Evolutionary conservation across 2,888 invertebrate species (phyloP), one percentile per base, ranked within the genome.

Genomic region (Sceliomorpha sp.): DNA sequence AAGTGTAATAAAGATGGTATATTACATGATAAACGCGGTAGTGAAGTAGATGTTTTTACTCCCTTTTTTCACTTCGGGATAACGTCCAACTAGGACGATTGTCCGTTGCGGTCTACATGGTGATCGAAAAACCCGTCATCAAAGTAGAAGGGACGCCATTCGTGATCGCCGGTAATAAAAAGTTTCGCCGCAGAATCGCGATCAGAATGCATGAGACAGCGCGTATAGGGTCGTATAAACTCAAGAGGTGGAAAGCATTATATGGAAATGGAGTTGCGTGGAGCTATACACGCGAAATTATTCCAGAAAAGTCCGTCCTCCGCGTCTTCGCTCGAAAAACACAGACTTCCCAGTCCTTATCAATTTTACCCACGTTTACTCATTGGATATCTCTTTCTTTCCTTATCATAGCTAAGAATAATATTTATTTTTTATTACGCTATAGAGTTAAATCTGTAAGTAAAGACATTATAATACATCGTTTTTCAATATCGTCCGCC

Each of bases 91-190:
- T 17, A 47, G 2, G 20, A 24, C 4, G 5, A 27, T 58, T 58
- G 34, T 62, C 14, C 44, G 39, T 45, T 29, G 48, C 53, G 26
- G 51, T 40, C 40, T 53, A 62, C 58, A 67, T 59, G 31, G 39
- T 45, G 48, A 66, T 69, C 40, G 55, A 47, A 50, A 44, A 67
- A 51, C 42, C 58, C 48, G 63, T 63, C 68, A 67, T 73, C 62
- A 55, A 29, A 50, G 44, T 58, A 63, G 68, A 70, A 63, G 50
- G 55, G 66, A 64, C 50, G 45, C 67, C 50, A 71, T 79, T 83
- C 86, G 84, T 84, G 84, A 81, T 81, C 70, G 77, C 34, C 55
- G 60, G 83, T 76, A 84, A 83, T 86, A 85, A 85, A 86, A 79
- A 80, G 77, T 77, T 73, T 73, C 60, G 72, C 64, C 45, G 70